Evolutionary conservation across 2,113 vertebrate genomes (phyloP), one percentile per base, ranked within the genome.

Genomic region (Lates calcarifer): DNA sequence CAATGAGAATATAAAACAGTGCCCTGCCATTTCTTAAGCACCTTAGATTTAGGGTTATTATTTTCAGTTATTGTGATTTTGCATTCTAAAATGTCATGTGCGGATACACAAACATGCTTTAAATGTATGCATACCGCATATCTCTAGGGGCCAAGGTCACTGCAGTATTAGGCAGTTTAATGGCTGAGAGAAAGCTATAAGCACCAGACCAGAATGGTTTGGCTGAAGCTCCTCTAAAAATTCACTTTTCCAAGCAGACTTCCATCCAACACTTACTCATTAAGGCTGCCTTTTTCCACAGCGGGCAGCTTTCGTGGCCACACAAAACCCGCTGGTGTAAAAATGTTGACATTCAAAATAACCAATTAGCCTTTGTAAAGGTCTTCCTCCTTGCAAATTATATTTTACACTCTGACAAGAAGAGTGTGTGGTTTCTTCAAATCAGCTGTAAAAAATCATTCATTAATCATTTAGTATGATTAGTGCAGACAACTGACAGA

Each of bases 291-390:
- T 57, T 53, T 74, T 61, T 51, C 68, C 55, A 53, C n/a, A 64
- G 57, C 18, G 5, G 39, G 53, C 61, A 28, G 33, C 83, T 51
- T 57, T 56, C 12, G 60, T 1, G 29, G 45, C 18, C 66, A 26
- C 45, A 43, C 22, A 43, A 31, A 77, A 72, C 35, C 33, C 74
- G 20, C 45, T 67, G n/a, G 14, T 77, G n/a, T 43, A 17, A 64
- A 81, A 69, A 39, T 43, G 33, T 49, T 58, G 56, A 84, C 78
- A 82, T 90, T 77, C 18, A 82, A 39, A 86, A 70, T 84, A 17
- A 58, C 35, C 68, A 69, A 72, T 82, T 84, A 82, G 56, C 68
- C 67, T 67, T 79, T 75, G 49, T 55, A 78, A 84, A 82, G 62
- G 77, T 83, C 74, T 67, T 43, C 7, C 26, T 45, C 11, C 61